Percentiles rank a stretch among this genome's conserved stretches.
Conservation (phyloP, 2,888 invertebrate species). For the Mesorhabditis belari region DNA sequence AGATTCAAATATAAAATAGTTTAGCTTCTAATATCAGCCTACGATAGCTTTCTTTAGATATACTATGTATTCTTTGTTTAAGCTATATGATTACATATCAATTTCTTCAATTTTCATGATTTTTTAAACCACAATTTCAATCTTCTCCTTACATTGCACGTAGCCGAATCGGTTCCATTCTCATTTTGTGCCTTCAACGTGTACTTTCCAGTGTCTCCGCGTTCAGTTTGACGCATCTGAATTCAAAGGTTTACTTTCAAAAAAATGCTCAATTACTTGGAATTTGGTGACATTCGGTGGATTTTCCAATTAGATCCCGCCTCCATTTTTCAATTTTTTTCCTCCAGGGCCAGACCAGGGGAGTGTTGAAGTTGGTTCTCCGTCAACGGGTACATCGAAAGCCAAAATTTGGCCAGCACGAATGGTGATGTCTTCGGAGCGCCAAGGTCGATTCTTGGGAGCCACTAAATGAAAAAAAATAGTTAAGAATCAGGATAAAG, state of each 20-base stretch:
- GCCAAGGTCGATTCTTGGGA: constrained; percentile 84
- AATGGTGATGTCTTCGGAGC: constrained; percentile 82
- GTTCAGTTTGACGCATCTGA: constrained; percentile 74
- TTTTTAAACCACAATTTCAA: background rate
- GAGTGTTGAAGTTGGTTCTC: constrained; percentile 78
- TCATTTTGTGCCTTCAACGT: constrained; percentile 73
- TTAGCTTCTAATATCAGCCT: no score
- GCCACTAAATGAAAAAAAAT: constrained; percentile 71
- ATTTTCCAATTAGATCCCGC: constrained; percentile 71
- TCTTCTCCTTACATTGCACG: constrained; percentile 78
- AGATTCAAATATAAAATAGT: no score
- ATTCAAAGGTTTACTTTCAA: constrained; percentile 53
- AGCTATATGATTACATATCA: no score
- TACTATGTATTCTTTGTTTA: no score
- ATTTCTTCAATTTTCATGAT: no score
- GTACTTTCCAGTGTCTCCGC: constrained; percentile 76
- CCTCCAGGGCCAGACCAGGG: constrained; percentile 48
- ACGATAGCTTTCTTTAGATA: no score
- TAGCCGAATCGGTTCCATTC: constrained; percentile 78
- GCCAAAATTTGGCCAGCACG: constrained; percentile 82
- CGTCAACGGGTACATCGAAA: constrained; percentile 81
- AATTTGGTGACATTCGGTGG: constrained; percentile 64
- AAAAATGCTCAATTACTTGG: constrained; percentile 50
- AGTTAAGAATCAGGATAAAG: no score
- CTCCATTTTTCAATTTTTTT: constrained; percentile 44